A percentile compares a stretch with the other conserved stretches of the same genome.
Evolutionary conservation across 2,113 vertebrate genomes (phyloP).

Genomic region (Dromaius novaehollandiae): DNA sequence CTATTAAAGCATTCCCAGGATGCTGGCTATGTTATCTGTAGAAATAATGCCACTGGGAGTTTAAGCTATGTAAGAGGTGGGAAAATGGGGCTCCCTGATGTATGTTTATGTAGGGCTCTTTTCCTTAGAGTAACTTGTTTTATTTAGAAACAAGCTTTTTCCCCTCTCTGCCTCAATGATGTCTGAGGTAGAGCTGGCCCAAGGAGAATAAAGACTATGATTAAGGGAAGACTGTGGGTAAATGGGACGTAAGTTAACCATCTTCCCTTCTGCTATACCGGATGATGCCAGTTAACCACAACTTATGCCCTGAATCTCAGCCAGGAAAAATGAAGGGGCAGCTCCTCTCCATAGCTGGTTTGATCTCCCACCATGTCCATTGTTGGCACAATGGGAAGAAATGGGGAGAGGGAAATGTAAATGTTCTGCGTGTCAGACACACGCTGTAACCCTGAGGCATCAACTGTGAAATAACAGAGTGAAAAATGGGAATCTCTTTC

Average conservation of each 20-base stretch:
- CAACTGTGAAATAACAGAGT: conserved; percentile 29
- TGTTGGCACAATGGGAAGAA: conserved; percentile 52
- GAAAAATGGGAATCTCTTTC: background rate
- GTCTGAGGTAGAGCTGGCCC: background rate
- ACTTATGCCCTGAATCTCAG: conserved; percentile 51
- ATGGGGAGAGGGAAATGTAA: conserved; percentile 44
- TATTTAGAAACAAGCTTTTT: background rate
- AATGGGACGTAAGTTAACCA: conserved; percentile 17
- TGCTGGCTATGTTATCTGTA: background rate
- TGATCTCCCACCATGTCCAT: conserved; percentile 37
- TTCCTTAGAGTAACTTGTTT: background rate
- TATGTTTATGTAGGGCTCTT: background rate
- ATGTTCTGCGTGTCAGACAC: conserved; percentile 18
- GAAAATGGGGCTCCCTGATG: background rate
- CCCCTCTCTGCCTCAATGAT: background rate
- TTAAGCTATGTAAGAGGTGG: background rate
- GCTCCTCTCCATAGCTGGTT: conserved; percentile 54
- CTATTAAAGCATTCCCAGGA: background rate
- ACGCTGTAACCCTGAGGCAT: conserved; percentile 12
- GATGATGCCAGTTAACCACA: conserved; percentile 63
- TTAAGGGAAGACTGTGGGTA: conserved; percentile 8
- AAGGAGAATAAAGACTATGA: background rate
- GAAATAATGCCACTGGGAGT: background rate
- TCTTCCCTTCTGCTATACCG: conserved; percentile 40
- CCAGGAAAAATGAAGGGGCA: conserved; percentile 60